Evolutionary conservation across 2,113 vertebrate genomes (phyloP).

Genomic region (Melanotaenia duboulayi): DNA sequence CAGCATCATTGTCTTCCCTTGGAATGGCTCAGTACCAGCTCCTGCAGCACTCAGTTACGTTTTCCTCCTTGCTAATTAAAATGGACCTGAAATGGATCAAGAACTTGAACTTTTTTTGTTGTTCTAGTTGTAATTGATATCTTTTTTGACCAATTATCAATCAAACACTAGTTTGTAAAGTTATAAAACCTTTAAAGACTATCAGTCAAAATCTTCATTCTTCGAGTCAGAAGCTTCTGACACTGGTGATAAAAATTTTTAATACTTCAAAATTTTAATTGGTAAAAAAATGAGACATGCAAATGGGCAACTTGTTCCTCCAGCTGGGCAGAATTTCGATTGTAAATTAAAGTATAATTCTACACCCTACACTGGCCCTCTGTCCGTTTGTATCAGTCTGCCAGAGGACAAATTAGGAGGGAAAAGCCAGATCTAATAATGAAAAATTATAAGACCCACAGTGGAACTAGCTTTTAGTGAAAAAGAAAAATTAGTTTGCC

Average conservation of each 20-base stretch:
- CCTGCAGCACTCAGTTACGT: slow-evolving; percentile 49
- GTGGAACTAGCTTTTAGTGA: too few relatives aligned
- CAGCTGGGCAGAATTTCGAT: neutral
- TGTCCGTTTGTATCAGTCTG: too few relatives aligned
- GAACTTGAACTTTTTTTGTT: neutral
- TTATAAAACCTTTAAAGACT: neutral
- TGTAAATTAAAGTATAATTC: neutral
- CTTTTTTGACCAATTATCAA: neutral
- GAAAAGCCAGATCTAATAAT: too few relatives aligned
- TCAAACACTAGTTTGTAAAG: neutral
- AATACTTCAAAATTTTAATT: neutral
- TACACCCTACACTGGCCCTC: too few relatives aligned
- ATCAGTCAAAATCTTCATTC: neutral
- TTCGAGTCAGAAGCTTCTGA: neutral
- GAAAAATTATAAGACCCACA: too few relatives aligned
- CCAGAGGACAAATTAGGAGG: too few relatives aligned
- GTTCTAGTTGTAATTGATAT: too few relatives aligned
- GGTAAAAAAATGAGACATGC: neutral
- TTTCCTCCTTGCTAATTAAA: slow-evolving; percentile 47
- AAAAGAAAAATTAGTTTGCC: too few relatives aligned
- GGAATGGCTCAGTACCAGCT: slow-evolving; percentile 50
- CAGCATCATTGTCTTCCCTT: slow-evolving; percentile 65
- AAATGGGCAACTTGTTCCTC: neutral
- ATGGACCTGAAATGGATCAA: slow-evolving; percentile 21
- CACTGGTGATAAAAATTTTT: too few relatives aligned